Conservation (phyloP, 2,113 vertebrate species). For the Laticauda laticaudata region DNA sequence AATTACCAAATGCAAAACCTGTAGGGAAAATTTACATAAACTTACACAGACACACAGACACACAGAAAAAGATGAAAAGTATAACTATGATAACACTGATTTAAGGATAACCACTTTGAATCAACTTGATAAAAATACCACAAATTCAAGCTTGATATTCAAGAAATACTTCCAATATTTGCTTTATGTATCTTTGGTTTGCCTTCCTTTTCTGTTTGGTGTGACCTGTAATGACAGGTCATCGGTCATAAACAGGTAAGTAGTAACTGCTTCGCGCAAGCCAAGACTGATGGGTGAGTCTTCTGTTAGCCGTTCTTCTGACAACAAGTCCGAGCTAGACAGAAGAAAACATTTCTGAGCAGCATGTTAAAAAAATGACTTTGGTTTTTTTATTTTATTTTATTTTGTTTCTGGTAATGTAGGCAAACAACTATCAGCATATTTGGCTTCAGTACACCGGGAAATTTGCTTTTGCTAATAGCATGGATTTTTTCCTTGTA, state of each 20-base stretch:
- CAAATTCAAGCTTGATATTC: not conserved
- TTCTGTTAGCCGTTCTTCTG: conserved; percentile 26
- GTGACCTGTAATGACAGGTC: not conserved
- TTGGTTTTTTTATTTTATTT: too few species aligned
- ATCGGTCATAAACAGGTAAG: conserved; percentile 81
- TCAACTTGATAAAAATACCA: not conserved
- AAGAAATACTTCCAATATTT: not conserved
- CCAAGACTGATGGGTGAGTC: conserved; percentile 81
- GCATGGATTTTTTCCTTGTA: not conserved
- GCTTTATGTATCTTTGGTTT: conserved; percentile 45
- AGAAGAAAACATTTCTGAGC: not conserved
- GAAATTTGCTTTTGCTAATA: not conserved
- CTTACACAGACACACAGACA: not conserved
- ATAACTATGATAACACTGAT: not conserved
- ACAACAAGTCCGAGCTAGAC: conserved; percentile 73
- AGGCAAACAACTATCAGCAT: not conserved
- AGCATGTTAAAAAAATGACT: not conserved
- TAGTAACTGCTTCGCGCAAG: conserved; percentile 81
- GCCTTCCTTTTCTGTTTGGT: not conserved
- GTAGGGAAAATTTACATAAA: not conserved
- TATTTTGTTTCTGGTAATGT: too few species aligned
- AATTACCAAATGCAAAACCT: not conserved
- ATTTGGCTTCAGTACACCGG: not conserved
- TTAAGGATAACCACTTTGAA: not conserved
- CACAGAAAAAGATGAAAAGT: not conserved